A percentile compares a stretch with the other conserved stretches of the same genome.
phyloP scores from a whole-genome alignment of 2,113 vertebrate genomes.

The Chaetodon auriga region DNA sequence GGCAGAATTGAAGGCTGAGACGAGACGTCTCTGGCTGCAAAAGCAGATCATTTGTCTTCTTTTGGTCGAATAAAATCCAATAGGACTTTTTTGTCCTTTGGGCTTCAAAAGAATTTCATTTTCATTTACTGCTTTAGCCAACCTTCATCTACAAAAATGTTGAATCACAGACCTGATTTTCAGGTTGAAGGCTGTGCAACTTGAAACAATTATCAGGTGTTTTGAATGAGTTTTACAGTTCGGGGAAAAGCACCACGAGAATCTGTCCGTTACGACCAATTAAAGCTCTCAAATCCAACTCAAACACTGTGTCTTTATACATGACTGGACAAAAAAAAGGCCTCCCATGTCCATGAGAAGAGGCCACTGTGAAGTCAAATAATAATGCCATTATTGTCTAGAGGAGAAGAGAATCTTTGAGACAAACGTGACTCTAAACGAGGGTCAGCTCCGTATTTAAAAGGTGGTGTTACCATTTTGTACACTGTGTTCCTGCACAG shows the following conservation, averaged over 20 bases:
- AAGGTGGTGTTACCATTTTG: neutral
- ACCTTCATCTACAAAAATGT: neutral
- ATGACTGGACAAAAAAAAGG: neutral
- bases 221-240: neutral
- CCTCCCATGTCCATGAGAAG: neutral
- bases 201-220: neutral
- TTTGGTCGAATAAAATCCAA: conserved; percentile 25
- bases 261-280: neutral
- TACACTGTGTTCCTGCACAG: conserved; percentile 11
- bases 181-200: neutral
- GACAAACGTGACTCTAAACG: neutral
- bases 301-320: neutral
- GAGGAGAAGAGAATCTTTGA: neutral
- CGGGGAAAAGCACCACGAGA: neutral
- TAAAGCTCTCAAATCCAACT: neutral
- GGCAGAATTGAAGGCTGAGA: conserved; percentile 67
- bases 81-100: neutral
- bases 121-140: neutral
- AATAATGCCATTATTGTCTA: neutral
- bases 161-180: neutral
- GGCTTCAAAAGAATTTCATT: conserved; percentile 20
- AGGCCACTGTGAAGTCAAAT: neutral
- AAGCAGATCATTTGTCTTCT: conserved; percentile 37
- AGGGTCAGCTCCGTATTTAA: conserved; percentile 5
- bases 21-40: conserved; percentile 30